Percentiles rank a stretch among this genome's conserved stretches.
Conservation (phyloP, 2,113 vertebrate genomes). For the Centrocercus urophasianus region DNA sequence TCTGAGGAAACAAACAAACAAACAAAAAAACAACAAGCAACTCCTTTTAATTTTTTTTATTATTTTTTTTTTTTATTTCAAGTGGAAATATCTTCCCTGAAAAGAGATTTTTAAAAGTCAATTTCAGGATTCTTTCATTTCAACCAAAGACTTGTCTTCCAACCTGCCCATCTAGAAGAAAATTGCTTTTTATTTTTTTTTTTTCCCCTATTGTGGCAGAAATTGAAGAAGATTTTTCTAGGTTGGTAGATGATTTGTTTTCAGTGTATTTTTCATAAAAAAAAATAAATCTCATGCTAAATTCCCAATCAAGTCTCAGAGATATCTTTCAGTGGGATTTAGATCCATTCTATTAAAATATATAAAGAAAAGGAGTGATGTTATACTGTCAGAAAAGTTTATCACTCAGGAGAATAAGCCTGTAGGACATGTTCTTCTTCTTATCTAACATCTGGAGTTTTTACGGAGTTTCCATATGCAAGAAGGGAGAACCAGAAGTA, state of each 20-base stretch:
- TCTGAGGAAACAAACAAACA: background rate
- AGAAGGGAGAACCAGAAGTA: background rate
- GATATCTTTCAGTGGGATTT: background rate
- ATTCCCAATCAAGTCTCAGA: background rate
- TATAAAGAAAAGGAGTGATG: background rate
- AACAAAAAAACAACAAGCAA: no score
- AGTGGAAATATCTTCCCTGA: background rate
- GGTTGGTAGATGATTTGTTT: background rate
- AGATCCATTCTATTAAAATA: background rate
- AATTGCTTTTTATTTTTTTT: no score
- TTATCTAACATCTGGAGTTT: background rate
- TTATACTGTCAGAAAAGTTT: background rate
- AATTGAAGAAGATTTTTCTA: background rate
- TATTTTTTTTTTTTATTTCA: background rate
- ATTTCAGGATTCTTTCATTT: background rate
- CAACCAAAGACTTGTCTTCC: background rate
- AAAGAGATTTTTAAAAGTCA: background rate
- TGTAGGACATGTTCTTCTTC: background rate
- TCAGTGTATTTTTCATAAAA: background rate
- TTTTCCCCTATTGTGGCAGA: background rate
- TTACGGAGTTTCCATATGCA: background rate
- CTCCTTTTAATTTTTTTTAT: background rate
- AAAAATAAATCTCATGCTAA: background rate
- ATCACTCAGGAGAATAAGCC: background rate
- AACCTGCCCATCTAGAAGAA: background rate